Evolutionary conservation across 2,888 invertebrate species (phyloP), one percentile per base, ranked within the genome.

Genomic region (Incurvaria masculella): DNA sequence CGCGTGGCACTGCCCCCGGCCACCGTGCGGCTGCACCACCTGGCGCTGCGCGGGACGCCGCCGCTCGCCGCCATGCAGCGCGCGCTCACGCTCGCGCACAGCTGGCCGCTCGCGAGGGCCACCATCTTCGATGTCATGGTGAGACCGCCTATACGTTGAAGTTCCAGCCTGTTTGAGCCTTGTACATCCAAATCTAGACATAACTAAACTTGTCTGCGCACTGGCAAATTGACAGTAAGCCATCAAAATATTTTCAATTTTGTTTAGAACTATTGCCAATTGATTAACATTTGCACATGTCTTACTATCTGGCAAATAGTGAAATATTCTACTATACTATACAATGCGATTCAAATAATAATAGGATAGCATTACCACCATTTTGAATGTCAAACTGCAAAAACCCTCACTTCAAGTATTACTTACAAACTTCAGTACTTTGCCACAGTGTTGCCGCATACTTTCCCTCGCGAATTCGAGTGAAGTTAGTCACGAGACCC

Each of bases 41-140:
- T 95, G 65, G 90, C 92, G 38, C 79, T 96, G 56, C 82, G 89
- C 47, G 94, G 94, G 52, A 94, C 95, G 81, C 85, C 89, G 40
- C 83, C 92, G 1, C 84, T 88, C 8, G 90, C 93, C 64, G 92
- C 96, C 19, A 94, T 96, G 72, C 91, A 94, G 65, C 88, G 94
- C 8, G 95, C 97, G 65, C 82, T 97, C 46, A 94, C 95, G 64
- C 82, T 97, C 19, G 92, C 97, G 53, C 89, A 91, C 65, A 91
- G 91, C 54, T 97, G 96, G 96, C 94, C 94, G 23, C 80, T 97
- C 47, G 93, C 95, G 54, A 85, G 91, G 55, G 94, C 96, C 16
- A 94, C 94, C 44, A 91, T 97, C 61, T 97, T 94, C 66, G 95
- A 96, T 68, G 96, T 97, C 40, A 92, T 93, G 87, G 91, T 91